Evolutionary conservation across 2,113 vertebrate species (phyloP).

Genomic region (Dendropsophus ebraccatus): DNA sequence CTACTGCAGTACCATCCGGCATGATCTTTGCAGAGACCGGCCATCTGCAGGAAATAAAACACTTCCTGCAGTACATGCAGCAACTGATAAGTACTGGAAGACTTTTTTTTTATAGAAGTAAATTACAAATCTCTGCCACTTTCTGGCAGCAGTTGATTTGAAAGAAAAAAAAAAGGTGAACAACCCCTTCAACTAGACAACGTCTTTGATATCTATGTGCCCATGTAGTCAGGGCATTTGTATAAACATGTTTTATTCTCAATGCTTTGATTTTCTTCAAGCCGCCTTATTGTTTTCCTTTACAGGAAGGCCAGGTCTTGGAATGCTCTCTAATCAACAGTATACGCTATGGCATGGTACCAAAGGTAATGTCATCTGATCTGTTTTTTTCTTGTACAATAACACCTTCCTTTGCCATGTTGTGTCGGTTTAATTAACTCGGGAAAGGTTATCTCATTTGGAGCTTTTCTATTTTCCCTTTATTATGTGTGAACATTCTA

Average conservation of each 20-base stretch:
- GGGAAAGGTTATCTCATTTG: not conserved
- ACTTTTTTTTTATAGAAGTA: no score
- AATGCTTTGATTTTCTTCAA: not conserved
- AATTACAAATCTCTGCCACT: no score
- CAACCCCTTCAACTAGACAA: no score
- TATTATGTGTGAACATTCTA: not conserved
- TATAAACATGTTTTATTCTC: not conserved
- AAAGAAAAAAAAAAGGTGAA: no score
- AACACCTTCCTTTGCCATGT: not conserved
- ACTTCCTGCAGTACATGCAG: no score
- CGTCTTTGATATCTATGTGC: no score
- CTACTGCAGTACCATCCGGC: no score
- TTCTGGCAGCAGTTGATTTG: no score
- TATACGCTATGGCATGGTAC: conserved; percentile 84
- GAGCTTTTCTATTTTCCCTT: not conserved
- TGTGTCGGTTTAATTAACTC: not conserved
- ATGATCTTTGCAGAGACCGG: no score
- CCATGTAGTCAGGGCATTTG: not conserved
- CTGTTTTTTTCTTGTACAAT: not conserved
- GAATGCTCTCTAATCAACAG: conserved; percentile 99
- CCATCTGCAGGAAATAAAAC: no score
- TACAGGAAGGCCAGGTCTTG: conserved; percentile 94
- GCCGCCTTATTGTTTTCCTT: conserved; percentile 40
- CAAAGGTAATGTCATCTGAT: conserved; percentile 81
- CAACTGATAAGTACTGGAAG: no score